phyloP scores from a whole-genome alignment of 2,888 invertebrate species.

The Lasioglossum zephyrum region DNA sequence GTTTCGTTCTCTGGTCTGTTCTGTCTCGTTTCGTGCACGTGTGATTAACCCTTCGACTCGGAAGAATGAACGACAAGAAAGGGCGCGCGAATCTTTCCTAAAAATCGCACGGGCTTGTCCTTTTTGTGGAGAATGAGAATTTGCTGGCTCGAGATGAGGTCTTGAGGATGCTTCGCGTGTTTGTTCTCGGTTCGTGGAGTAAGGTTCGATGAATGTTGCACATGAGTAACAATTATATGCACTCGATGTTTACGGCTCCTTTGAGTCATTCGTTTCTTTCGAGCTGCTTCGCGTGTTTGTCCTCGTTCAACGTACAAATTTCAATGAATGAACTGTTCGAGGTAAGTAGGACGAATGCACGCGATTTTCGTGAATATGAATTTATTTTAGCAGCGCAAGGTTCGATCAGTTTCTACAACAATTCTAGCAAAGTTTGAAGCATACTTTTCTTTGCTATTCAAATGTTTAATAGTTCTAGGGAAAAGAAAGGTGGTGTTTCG shows the following conservation, averaged over 20 bases:
- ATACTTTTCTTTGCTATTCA: too few species aligned
- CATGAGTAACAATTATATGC: neutral
- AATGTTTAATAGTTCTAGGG: too few species aligned
- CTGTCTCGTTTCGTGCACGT: neutral
- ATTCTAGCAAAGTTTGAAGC: too few species aligned
- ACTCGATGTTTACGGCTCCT: neutral
- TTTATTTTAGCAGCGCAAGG: too few species aligned
- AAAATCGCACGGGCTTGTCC: neutral
- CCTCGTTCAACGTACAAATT: too few species aligned
- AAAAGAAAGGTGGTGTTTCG: too few species aligned
- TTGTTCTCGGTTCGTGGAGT: neutral
- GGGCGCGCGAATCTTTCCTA: neutral
- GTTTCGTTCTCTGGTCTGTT: neutral
- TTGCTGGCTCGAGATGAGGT: neutral
- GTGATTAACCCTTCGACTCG: neutral
- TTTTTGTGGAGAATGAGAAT: neutral
- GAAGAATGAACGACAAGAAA: conserved; percentile 3
- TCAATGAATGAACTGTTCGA: too few species aligned
- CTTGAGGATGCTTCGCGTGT: neutral
- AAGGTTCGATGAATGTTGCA: neutral
- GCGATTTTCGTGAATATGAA: too few species aligned
- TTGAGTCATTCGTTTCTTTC: neutral
- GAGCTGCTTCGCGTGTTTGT: too few species aligned
- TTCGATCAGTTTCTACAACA: too few species aligned
- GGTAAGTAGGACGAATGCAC: too few species aligned